Evolutionary conservation across 1,140 invertebrate species (phyloP).

Genomic region (Trichonephila clavipes): DNA sequence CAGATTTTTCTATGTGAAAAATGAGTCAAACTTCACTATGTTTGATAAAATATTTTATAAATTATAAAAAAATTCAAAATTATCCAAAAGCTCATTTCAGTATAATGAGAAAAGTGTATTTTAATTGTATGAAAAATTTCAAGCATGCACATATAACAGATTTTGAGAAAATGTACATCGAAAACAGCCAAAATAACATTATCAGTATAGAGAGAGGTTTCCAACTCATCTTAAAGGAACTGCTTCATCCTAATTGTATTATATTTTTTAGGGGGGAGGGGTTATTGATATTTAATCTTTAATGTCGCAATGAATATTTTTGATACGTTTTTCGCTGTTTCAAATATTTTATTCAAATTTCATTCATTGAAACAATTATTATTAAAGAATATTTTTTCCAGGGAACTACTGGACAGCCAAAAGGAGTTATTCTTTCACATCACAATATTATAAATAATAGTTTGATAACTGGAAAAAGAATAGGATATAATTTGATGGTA

Average conservation of each 20-base stretch:
- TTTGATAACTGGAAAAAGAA: conserved; percentile 85
- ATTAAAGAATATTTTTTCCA: conserved; percentile 78
- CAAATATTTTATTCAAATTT: not conserved
- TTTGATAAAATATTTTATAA: too few species aligned
- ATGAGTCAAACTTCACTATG: too few species aligned
- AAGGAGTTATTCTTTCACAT: conserved; percentile 92
- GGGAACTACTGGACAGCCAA: conserved; percentile 93
- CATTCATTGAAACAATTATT: not conserved
- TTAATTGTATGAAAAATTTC: too few species aligned
- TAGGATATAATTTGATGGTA: conserved; percentile 83
- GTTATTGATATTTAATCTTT: not conserved
- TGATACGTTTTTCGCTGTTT: not conserved
- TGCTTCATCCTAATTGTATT: not conserved
- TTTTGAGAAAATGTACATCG: too few species aligned
- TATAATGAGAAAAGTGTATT: too few species aligned
- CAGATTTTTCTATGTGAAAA: too few species aligned
- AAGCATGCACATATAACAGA: too few species aligned
- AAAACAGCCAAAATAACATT: too few species aligned
- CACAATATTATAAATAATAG: conserved; percentile 93
- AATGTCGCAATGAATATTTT: not conserved
- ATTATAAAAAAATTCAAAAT: too few species aligned
- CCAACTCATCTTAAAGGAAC: too few species aligned
- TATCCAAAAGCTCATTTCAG: too few species aligned
- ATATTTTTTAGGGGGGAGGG: not conserved
- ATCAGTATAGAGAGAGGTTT: too few species aligned